Conservation (phyloP, 2,113 vertebrate genomes). For the Podilymbus podiceps region DNA sequence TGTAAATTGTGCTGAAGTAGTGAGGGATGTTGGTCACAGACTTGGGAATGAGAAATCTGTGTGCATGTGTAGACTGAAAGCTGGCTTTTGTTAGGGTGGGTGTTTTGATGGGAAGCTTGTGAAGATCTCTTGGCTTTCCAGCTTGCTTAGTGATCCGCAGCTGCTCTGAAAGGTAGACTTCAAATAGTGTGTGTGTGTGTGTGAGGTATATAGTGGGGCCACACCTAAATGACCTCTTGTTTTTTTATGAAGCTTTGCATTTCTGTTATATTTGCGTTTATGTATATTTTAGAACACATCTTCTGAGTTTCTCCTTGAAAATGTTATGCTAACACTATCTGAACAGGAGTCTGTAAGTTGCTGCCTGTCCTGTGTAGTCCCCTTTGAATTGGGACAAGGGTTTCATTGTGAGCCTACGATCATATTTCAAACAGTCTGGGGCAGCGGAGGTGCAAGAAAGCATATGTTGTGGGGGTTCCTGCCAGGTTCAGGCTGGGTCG, state of each 20-base stretch:
- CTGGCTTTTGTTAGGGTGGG: neutral
- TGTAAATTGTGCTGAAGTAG: neutral
- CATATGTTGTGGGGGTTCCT: neutral
- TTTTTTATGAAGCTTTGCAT: neutral
- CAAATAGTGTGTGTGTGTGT: accelerated
- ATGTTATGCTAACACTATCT: neutral
- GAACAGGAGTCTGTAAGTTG: neutral
- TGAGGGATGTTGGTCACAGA: neutral
- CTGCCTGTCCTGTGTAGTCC: neutral
- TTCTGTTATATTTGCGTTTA: neutral
- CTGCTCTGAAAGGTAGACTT: neutral
- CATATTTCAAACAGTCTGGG: neutral
- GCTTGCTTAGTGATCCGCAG: neutral
- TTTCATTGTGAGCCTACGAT: neutral
- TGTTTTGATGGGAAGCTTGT: neutral
- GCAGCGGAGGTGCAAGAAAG: neutral
- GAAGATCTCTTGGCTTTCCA: neutral
- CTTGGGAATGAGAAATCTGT: neutral
- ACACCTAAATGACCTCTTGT: neutral
- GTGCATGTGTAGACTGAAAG: neutral
- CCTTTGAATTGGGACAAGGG: neutral
- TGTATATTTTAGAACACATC: neutral
- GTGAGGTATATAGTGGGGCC: neutral
- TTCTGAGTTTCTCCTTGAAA: neutral
- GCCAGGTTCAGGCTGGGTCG: neutral